Base-by-base conservation (phyloP, 1,140 invertebrate species). In the Drosophila kurseongensis region DNA sequence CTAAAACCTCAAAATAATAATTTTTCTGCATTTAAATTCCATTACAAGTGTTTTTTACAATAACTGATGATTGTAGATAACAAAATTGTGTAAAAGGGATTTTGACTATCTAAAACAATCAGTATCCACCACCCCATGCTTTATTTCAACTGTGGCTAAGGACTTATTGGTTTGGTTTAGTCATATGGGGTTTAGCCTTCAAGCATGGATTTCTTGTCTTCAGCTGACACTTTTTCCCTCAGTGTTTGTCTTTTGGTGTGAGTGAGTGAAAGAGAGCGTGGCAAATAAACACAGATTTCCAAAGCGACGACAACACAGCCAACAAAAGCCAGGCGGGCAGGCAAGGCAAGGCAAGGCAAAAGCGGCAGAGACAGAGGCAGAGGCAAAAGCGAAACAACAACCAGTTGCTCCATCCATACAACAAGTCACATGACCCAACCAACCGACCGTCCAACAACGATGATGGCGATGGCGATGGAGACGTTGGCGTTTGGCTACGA, bases 211-310 rank as follows among this genome's bases (percentile, higher is more conserved):
- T 60, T 38, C 23, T 23, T 29, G 32, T 13, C 10, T 13, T 23
- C 0, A 9, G 6, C 16, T 14, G 29, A 1, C 13, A 12, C 8
- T 9, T 52, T 68, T 48, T 63, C 29, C 27, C 10, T 5, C 65
- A 68, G 65, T 68, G 65, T 65, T 29, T 14, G 7, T 48, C 27
- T 40, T 40, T 35, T 71, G 14, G 40, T 76, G 16, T 59, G 65
- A 82, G 51, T 78, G 51, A 78, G 59, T 72, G 83, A 88, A 88
- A 76, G 84, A 86, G 83, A 83, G 83, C 75, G 83, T 89, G 79
- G 75, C 83, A 83, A 88, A 89, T 89, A 89, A 88, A 88, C 83
- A 89, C 77, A 88, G 84, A 90, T 89, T 89, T 89, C 80, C 84
- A 86, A 86, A 86, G 75, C 68, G 80, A 84, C 80, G 74, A 83